A percentile compares a stretch with the other conserved stretches of the same genome.
Evolutionary conservation across 1,140 invertebrate species (phyloP).

Genomic region (Dysdera silvatica): DNA sequence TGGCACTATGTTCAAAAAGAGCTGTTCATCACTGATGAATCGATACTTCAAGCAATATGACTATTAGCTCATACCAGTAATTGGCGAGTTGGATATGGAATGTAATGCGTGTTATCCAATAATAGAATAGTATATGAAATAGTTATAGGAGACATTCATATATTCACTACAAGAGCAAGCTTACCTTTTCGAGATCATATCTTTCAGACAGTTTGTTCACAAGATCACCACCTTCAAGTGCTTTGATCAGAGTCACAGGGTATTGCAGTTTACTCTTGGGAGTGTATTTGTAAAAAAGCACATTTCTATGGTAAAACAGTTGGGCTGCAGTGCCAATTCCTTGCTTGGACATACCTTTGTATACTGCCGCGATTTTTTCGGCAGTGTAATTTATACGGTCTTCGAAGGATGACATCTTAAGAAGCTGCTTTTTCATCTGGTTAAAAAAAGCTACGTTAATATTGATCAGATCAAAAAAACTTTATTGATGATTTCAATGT

Average conservation of each 20-base stretch:
- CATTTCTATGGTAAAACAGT: slow-evolving; percentile 67
- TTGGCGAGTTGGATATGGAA: background rate
- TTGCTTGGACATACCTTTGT: slow-evolving; percentile 37
- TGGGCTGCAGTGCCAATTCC: slow-evolving; percentile 57
- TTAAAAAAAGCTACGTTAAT: too few species aligned
- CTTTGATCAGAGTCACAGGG: slow-evolving; percentile 65
- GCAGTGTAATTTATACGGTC: slow-evolving; percentile 41
- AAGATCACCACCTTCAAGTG: slow-evolving; percentile 51
- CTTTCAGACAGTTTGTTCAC: slow-evolving; percentile 49
- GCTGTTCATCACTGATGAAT: background rate
- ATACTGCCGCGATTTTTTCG: slow-evolving; percentile 37
- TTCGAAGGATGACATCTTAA: slow-evolving; percentile 28
- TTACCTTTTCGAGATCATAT: slow-evolving; percentile 58
- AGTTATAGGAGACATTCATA: too few species aligned
- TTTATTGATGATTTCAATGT: too few species aligned
- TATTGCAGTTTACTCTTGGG: slow-evolving; percentile 58
- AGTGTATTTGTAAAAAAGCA: slow-evolving; percentile 61
- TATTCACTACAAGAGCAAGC: background rate
- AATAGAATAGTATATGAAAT: too few species aligned
- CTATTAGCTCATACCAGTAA: background rate
- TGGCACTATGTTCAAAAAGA: background rate
- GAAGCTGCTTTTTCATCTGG: slow-evolving; percentile 28
- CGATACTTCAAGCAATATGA: too few species aligned
- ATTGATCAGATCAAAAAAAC: too few species aligned
- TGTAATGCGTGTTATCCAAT: background rate